phyloP scores from a whole-genome alignment of 2,888 invertebrate genomes.

The Leucophenga montana region DNA sequence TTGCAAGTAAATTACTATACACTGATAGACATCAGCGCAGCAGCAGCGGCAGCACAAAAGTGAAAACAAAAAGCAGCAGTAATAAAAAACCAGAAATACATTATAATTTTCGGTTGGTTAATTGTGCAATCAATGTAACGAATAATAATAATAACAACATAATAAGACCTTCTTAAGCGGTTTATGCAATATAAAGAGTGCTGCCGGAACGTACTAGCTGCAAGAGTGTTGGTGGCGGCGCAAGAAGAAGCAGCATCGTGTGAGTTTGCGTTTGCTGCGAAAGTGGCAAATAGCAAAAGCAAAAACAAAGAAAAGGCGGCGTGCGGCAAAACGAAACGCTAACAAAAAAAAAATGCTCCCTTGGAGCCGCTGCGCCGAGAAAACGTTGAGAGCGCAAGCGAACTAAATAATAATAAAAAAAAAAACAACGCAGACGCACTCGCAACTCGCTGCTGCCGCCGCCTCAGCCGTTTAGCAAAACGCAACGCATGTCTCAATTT shows the following conservation, averaged over 20 bases:
- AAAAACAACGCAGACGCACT: conserved; percentile 55
- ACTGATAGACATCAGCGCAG: not conserved
- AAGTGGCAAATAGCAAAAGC: conserved; percentile 9
- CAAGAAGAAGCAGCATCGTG: conserved; percentile 37
- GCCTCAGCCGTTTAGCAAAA: conserved; percentile 47
- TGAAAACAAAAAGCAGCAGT: conserved; percentile 26
- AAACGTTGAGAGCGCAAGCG: no score
- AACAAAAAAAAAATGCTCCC: conserved; percentile 33
- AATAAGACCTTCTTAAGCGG: not conserved
- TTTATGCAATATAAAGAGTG: conserved; percentile 29
- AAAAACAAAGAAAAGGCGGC: conserved; percentile 36
- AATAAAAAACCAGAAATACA: conserved; percentile 41
- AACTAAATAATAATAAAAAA: not conserved
- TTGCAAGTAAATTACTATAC: not conserved
- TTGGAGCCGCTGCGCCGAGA: conserved; percentile 11
- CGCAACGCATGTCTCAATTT: conserved; percentile 56
- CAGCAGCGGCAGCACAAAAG: conserved; percentile 13
- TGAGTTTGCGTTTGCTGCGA: conserved; percentile 30
- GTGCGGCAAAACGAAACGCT: conserved; percentile 30
- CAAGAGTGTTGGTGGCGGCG: not conserved
- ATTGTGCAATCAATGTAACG: conserved; percentile 38
- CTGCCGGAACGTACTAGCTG: conserved; percentile 7
- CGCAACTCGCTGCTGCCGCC: conserved; percentile 44
- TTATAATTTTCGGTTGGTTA: conserved; percentile 27
- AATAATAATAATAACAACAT: conserved; percentile 24